These are phyloP conservation scores for Pterophyllum scalare DNA, from an alignment of 2,113 vertebrate species.

Conservation along the genomic window DNA sequence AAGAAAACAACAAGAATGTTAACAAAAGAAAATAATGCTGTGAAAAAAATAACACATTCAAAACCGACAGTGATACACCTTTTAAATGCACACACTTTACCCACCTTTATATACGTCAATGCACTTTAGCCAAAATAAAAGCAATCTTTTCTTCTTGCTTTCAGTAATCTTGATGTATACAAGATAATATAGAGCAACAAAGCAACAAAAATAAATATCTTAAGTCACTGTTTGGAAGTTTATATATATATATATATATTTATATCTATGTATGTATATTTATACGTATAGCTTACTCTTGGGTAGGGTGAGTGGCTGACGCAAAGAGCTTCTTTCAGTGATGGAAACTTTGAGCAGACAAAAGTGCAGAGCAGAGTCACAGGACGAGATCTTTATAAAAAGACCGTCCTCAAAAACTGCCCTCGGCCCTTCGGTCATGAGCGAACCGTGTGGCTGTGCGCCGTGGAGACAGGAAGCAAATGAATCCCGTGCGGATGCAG, in stretches of 20 bases:
- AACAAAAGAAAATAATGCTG: conserved; percentile 62
- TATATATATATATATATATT: conserved; percentile 82
- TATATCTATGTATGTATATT: conserved; percentile 73
- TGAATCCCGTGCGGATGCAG: neutral
- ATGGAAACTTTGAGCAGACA: conserved; percentile 9
- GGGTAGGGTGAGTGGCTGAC: conserved; percentile 79
- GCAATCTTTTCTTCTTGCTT: conserved; percentile 64
- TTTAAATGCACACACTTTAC: conserved; percentile 80
- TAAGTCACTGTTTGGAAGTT: conserved; percentile 78
- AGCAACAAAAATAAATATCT: conserved; percentile 90
- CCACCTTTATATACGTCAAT: conserved; percentile 72
- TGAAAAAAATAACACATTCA: conserved; percentile 65
- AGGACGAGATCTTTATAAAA: conserved; percentile 7
- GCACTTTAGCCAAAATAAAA: conserved; percentile 75
- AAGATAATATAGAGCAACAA: conserved; percentile 80
- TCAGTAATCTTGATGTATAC: conserved; percentile 73
- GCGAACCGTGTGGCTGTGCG: conserved; percentile 5
- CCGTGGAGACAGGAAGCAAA: neutral
- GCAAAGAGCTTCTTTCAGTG: conserved; percentile 32
- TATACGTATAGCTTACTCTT: conserved; percentile 87
- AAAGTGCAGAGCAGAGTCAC: conserved; percentile 14
- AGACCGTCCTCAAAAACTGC: conserved; percentile 5
- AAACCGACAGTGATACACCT: conserved; percentile 76
- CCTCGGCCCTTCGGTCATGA: conserved; percentile 5
- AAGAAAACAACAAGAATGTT: conserved; percentile 42